Conservation (phyloP, 1,140 invertebrate genomes). For the Cheumatopsyche charites region DNA sequence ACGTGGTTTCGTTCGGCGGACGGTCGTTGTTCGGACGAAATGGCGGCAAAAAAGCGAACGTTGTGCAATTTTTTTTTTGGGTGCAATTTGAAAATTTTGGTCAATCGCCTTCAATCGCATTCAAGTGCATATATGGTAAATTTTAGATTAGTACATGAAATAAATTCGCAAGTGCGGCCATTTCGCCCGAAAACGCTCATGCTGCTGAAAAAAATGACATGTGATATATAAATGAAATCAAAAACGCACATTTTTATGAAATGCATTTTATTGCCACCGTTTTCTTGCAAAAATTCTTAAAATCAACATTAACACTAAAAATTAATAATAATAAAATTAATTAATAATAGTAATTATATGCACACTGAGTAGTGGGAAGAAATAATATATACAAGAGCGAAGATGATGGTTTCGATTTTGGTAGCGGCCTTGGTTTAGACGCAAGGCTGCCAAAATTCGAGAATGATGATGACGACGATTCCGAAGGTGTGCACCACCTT, state of each 20-base stretch:
- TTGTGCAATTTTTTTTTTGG: background rate
- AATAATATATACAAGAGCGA: slow-evolving; percentile 48
- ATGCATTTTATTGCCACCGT: slow-evolving; percentile 50
- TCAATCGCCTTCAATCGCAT: too few species aligned
- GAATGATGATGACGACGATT: slow-evolving; percentile 39
- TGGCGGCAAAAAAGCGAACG: background rate
- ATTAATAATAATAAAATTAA: slow-evolving; percentile 27
- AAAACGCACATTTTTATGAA: slow-evolving; percentile 46
- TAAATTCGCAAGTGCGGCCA: slow-evolving; percentile 41
- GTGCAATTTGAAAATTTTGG: background rate
- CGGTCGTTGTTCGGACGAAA: background rate
- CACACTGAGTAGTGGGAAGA: slow-evolving; percentile 47
- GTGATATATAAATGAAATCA: slow-evolving; percentile 32
- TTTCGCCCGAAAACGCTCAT: slow-evolving; percentile 32
- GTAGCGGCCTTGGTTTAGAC: slow-evolving; percentile 31
- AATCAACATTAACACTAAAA: slow-evolving; percentile 47
- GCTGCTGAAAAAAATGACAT: slow-evolving; percentile 28
- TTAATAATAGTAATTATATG: slow-evolving; percentile 49
- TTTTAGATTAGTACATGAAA: too few species aligned
- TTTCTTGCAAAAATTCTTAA: slow-evolving; percentile 49
- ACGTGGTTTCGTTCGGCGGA: too few species aligned
- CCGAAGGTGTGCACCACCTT: slow-evolving; percentile 18
- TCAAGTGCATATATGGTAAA: too few species aligned
- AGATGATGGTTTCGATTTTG: slow-evolving; percentile 44
- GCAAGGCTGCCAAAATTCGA: slow-evolving; percentile 32